Evolutionary conservation across 2,888 invertebrate genomes (phyloP), one percentile per base, ranked within the genome.

Genomic region (Drosophila greeni): DNA sequence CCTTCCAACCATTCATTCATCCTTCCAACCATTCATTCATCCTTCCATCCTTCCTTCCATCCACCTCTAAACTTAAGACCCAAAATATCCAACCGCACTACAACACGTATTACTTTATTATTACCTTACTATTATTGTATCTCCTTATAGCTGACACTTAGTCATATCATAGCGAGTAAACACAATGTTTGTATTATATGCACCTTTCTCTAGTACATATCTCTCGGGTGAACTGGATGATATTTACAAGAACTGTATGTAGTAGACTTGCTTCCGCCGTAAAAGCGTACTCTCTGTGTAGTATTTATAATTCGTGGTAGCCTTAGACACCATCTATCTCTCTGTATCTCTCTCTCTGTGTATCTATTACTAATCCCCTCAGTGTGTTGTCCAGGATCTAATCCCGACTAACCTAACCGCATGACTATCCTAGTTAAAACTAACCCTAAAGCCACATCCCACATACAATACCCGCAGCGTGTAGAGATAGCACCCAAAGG

Each of bases 131-230:
- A 49, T 57, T 65, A 47, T 47, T 47, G 59, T 57, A 53, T 67
- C 60, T 48, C 59, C 47, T 70, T 70, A 66, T 78, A 78, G 75
- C 67, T 66, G 49, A 68, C 76, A 66, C 53, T 65, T 82, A 76
- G 82, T 71, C 64, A 52, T 77, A 68, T 59, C 67, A 53, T 54
- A 72, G 42, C 66, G 58, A 72, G 59, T 61, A 65, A 70, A 65
- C 26, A 54, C 68, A 57, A 60, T 72, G 62, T 74, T 67, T 83
- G 64, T 74, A 84, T 73, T 84, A 78, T 82, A 79, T 78, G 83
- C 77, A 78, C 83, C 77, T 83, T 83, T 83, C 67, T 66, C 49
- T 73, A 80, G 73, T 66, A 65, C 58, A 67, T 49, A 73, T 54
- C 33, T 66, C 45, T 65, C 71, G 64, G 76, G 71, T 70, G 62